Conservation (phyloP, 2,888 invertebrate genomes). For the Halictus quadricinctus region DNA sequence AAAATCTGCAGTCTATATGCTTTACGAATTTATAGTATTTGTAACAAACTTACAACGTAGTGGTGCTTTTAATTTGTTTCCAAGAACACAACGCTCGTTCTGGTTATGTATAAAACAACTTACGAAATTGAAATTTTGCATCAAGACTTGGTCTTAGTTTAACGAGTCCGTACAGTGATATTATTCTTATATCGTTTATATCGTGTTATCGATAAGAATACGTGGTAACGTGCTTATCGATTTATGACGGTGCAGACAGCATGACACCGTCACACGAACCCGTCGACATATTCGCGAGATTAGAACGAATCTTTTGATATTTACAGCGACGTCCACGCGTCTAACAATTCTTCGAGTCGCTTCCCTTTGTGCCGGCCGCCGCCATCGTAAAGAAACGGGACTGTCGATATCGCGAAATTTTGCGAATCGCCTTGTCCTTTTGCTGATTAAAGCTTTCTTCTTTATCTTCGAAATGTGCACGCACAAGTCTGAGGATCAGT, state of each 20-base stretch:
- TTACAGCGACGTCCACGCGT: slow-evolving; percentile 20
- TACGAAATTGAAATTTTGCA: too few species aligned
- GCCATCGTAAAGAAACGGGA: neutral
- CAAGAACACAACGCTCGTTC: too few species aligned
- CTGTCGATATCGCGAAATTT: slow-evolving; percentile 1
- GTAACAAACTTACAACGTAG: too few species aligned
- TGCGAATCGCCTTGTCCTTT: neutral
- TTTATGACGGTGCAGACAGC: slow-evolving; percentile 77
- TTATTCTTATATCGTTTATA: too few species aligned
- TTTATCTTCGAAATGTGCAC: neutral
- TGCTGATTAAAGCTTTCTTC: neutral
- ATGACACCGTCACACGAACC: slow-evolving; percentile 74
- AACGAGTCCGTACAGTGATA: too few species aligned
- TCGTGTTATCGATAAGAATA: slow-evolving; percentile 73
- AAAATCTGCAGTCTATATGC: too few species aligned
- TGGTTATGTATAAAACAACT: too few species aligned
- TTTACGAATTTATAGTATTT: too few species aligned
- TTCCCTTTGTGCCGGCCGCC: slow-evolving; percentile 34
- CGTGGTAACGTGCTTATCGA: slow-evolving; percentile 72
- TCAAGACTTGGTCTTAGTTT: too few species aligned
- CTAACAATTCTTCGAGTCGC: slow-evolving; percentile 13
- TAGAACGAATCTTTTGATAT: slow-evolving; percentile 60
- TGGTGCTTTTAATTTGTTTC: too few species aligned
- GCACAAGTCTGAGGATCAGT: neutral
- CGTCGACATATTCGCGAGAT: slow-evolving; percentile 51